Percentiles rank a stretch among this genome's conserved stretches.
phyloP scores from a whole-genome alignment of 1,140 invertebrate genomes.

The Drosophila sechellia region DNA sequence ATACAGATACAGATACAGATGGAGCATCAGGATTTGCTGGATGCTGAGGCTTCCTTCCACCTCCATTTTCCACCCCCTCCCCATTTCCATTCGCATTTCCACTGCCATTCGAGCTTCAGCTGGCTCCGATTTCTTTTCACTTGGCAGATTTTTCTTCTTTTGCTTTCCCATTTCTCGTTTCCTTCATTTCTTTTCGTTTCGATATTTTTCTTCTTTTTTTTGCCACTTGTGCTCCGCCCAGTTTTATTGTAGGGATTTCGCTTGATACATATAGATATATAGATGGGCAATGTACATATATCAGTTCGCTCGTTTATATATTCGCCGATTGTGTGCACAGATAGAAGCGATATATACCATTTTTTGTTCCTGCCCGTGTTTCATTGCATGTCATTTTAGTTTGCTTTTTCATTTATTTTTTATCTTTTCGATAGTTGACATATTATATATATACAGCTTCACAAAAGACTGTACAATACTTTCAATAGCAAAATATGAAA shows the following conservation, averaged over 20 bases:
- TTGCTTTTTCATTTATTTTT: conserved; percentile 41
- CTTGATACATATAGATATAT: conserved; percentile 48
- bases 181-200: conserved; percentile 48
- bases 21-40: conserved; percentile 77
- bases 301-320: conserved; percentile 44
- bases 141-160: conserved; percentile 77
- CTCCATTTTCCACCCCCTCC: background rate
- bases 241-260: conserved; percentile 79
- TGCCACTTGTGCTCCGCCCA: conserved; percentile 79
- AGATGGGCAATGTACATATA: conserved; percentile 29
- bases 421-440: conserved; percentile 2
- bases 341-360: conserved; percentile 43
- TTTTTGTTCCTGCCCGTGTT: conserved; percentile 13
- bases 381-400: conserved; percentile 26
- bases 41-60: conserved; percentile 38
- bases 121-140: conserved; percentile 80
- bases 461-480: too few species aligned
- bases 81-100: conserved; percentile 30
- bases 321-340: conserved; percentile 27
- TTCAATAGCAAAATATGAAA: background rate
- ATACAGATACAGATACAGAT: conserved; percentile 29
- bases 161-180: conserved; percentile 67
- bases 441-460: background rate
- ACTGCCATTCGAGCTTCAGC: conserved; percentile 14
- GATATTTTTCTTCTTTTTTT: conserved; percentile 35